A percentile compares a stretch with the other conserved stretches of the same genome.
Conservation (phyloP, 2,888 invertebrate species). For the Atethmia centrago region DNA sequence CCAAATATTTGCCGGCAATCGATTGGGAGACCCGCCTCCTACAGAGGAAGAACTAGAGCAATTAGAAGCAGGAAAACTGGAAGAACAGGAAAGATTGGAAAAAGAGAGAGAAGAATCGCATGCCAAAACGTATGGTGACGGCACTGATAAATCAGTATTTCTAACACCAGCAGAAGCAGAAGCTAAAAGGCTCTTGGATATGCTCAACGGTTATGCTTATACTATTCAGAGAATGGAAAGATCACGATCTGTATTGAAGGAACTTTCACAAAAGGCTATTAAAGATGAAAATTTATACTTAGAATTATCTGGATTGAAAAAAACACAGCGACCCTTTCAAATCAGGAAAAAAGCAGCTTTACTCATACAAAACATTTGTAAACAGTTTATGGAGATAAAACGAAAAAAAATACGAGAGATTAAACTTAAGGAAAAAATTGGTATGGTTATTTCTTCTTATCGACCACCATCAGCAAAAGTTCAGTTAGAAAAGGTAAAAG, state of each 20-base stretch:
- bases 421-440: conserved; percentile 86
- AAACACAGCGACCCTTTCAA: conserved; percentile 73
- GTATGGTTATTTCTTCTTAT: conserved; percentile 90
- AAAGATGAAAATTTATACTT: conserved; percentile 82
- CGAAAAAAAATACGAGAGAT: conserved; percentile 80
- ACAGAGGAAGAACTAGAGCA: conserved; percentile 80
- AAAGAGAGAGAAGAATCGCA: conserved; percentile 79
- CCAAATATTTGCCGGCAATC: conserved; percentile 83
- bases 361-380: conserved; percentile 80
- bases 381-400: conserved; percentile 84
- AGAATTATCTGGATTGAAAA: conserved; percentile 83
- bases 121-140: conserved; percentile 72
- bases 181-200: conserved; percentile 71
- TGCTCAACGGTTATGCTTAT: conserved; percentile 75
- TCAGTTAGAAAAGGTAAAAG: conserved; percentile 85
- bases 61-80: conserved; percentile 76
- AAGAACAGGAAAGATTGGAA: conserved; percentile 74
- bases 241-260: conserved; percentile 71
- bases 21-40: conserved; percentile 82
- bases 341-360: conserved; percentile 75
- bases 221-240: conserved; percentile 87
- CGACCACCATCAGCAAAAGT: conserved; percentile 84
- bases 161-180: conserved; percentile 78
- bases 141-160: conserved; percentile 70
- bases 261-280: conserved; percentile 73